Conservation (phyloP, 2,113 vertebrate species). For the Ptilorrhoa leucosticta region DNA sequence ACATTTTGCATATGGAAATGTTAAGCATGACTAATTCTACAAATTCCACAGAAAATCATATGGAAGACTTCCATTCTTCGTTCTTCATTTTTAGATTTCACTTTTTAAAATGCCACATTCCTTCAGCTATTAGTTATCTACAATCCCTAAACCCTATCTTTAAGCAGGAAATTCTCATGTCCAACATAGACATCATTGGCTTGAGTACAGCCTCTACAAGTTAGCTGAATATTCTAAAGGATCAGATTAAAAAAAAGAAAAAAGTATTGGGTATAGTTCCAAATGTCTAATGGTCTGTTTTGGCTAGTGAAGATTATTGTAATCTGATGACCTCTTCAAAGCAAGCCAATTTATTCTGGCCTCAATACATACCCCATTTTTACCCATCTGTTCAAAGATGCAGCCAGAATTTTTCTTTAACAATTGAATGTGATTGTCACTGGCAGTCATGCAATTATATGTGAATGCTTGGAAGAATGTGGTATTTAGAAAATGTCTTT, state of each 20-base stretch:
- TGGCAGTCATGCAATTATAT: slow-evolving; percentile 4
- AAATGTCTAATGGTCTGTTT: slow-evolving; percentile 12
- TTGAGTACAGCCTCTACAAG: background rate
- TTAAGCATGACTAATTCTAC: background rate
- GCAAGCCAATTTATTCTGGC: slow-evolving; percentile 21
- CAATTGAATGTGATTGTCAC: background rate
- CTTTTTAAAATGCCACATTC: background rate
- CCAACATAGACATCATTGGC: background rate
- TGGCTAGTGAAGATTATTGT: slow-evolving; percentile 23
- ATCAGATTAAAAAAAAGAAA: background rate
- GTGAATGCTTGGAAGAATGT: background rate
- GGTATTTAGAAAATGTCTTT: slow-evolving; percentile 42
- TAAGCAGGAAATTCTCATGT: background rate
- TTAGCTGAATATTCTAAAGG: background rate
- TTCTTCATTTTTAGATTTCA: background rate
- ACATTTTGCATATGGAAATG: background rate
- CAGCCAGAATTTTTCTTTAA: slow-evolving; percentile 20
- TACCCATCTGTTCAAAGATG: slow-evolving; percentile 29
- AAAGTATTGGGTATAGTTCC: background rate
- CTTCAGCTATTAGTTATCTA: background rate
- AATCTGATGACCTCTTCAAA: slow-evolving; percentile 27
- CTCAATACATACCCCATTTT: background rate
- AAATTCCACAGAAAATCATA: background rate
- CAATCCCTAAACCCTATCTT: background rate
- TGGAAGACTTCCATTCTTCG: background rate